phyloP scores from a whole-genome alignment of 2,888 invertebrate species.

The Leptopilina drosophilae region DNA sequence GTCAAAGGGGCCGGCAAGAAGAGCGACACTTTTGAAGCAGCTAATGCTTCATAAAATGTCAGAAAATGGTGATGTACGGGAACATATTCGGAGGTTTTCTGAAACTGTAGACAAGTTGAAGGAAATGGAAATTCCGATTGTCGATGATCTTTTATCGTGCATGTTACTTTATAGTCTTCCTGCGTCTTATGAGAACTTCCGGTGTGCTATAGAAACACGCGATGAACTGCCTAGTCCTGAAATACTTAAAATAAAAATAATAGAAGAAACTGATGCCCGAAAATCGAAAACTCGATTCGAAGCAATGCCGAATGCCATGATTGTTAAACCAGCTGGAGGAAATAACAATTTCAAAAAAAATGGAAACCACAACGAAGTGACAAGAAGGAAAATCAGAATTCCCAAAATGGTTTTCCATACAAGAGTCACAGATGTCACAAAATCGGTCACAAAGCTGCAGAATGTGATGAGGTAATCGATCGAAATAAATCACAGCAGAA shows the following conservation, averaged over 20 bases:
- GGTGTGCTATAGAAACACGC: conserved; percentile 45
- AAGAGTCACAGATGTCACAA: background rate
- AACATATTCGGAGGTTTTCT: conserved; percentile 44
- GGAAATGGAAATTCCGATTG: conserved; percentile 44
- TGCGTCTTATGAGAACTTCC: conserved; percentile 44
- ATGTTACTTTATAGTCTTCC: conserved; percentile 47
- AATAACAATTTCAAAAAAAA: background rate
- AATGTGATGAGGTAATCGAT: background rate
- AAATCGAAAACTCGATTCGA: background rate
- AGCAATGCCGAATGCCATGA: background rate
- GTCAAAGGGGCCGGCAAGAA: conserved; percentile 39
- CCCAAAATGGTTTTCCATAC: background rate
- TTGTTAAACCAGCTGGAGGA: background rate
- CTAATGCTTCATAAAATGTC: conserved; percentile 42
- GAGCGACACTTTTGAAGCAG: conserved; percentile 40
- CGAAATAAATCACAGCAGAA: background rate
- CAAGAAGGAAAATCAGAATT: background rate
- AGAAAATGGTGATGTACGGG: conserved; percentile 41
- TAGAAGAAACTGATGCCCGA: too few relatives aligned
- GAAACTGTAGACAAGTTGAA: conserved; percentile 45
- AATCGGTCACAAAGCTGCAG: background rate
- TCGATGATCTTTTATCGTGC: conserved; percentile 18
- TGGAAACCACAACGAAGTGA: conserved; percentile 5
- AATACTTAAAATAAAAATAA: background rate
- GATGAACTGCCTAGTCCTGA: conserved; percentile 46